Base-by-base conservation (phyloP, 1,140 invertebrate species). In the Drosophila ambigua region DNA sequence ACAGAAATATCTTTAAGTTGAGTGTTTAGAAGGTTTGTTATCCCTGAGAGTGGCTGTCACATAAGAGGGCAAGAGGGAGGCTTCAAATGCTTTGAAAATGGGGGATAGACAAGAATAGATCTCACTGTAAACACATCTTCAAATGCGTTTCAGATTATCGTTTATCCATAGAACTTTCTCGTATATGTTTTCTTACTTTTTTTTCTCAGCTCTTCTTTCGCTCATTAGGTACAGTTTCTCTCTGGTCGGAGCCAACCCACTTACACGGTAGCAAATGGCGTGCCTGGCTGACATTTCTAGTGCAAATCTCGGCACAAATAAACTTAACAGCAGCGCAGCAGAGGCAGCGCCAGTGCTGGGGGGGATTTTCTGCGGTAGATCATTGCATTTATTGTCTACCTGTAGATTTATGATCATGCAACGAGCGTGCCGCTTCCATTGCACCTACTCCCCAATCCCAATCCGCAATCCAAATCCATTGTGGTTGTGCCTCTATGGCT, bases 391-490 rank as follows among this genome's bases (percentile, higher is more conserved):
- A 77, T 77, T 77, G 74, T 77, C 53, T 75, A 66, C 54, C 72
- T 66, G 72, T 52, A 77, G 74, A 77, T 77, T 77, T 77, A 77
- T 77, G 74, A 77, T 63, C 73, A 71, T 69, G 72, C 71, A 75
- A 77, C 53, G 45, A 69, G 73, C 57, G 58, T 69, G 73, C 65
- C 74, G 58, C 57, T 76, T 69, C 64, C 53, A 69, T 41, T 53
- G 74, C 74, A 77, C 63, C 73, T 69, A 68, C 64, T 55, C 57
- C 51, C 50, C 31, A 35, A 35, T 9, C 31, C 11, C 11, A 39
- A 5, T 28, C 4, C 4, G 4, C 11, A 39, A 13, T 13, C 11
- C 35, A 1, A 61, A 11, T 54, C 54, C 43, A 60, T 55, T 60
- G 60, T 66, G 59, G 31, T 53, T 11, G 41, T 55, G 26, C 23